A percentile compares a stretch with the other conserved stretches of the same genome.
Evolutionary conservation across 2,113 vertebrate species (phyloP).

Genomic region (Origma solitaria): DNA sequence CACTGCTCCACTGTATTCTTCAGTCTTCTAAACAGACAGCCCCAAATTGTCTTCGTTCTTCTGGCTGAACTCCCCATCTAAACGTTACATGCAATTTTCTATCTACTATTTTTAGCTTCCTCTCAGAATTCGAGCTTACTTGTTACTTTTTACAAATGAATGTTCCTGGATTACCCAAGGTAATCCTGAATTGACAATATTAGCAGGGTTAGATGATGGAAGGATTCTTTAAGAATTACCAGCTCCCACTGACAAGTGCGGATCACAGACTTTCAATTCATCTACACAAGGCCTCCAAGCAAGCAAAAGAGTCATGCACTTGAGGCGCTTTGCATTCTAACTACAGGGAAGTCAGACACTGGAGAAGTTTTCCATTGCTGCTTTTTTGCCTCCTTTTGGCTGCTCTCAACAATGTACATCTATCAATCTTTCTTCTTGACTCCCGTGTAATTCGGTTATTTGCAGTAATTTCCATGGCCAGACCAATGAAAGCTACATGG

Average conservation of each 20-base stretch:
- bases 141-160: neutral
- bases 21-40: neutral
- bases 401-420: neutral
- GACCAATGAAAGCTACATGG: constrained; percentile 93
- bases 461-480: constrained; percentile 88
- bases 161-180: neutral
- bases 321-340: neutral
- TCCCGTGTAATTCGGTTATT: neutral
- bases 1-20: neutral
- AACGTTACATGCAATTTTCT: neutral
- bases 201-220: neutral
- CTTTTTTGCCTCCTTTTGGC: neutral
- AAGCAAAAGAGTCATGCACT: neutral
- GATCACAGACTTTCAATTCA: neutral
- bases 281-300: neutral
- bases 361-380: neutral
- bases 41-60: neutral
- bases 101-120: neutral
- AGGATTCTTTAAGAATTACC: neutral
- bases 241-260: neutral
- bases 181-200: neutral
- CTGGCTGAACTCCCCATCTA: neutral
- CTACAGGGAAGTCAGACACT: neutral
- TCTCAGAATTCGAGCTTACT: neutral
- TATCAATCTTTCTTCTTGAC: neutral